Evolutionary conservation across 2,113 vertebrate genomes (phyloP).

Genomic region (Lagopus muta): DNA sequence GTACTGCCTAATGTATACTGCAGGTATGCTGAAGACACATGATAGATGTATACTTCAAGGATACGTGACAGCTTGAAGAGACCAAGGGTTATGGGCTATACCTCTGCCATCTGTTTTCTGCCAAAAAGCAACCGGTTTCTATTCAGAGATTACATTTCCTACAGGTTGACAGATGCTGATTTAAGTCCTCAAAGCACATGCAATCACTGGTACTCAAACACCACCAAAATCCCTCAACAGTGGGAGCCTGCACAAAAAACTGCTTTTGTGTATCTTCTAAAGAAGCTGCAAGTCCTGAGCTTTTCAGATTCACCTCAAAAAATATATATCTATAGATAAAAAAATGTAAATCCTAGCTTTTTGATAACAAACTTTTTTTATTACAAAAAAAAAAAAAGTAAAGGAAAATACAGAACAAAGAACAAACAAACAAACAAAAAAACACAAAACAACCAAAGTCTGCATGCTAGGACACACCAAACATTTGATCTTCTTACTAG

Average conservation of each 20-base stretch:
- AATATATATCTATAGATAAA: neutral
- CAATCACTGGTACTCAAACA: neutral
- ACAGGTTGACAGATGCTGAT: slow-evolving; percentile 28
- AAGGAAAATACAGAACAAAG: neutral
- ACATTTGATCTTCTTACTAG: neutral
- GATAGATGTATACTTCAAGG: neutral
- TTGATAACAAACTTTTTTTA: neutral
- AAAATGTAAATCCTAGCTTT: neutral
- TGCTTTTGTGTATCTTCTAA: neutral
- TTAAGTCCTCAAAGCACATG: slow-evolving; percentile 12
- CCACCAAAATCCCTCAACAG: neutral
- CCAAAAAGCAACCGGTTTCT: slow-evolving; percentile 21
- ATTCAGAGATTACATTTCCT: slow-evolving; percentile 13
- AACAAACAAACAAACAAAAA: neutral
- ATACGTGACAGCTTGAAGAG: neutral
- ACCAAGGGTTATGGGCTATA: neutral
- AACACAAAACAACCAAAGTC: neutral
- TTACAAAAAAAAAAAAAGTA: neutral
- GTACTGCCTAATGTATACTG: neutral
- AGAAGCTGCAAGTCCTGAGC: neutral
- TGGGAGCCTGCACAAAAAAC: neutral
- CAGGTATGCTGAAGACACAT: neutral
- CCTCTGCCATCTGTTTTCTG: slow-evolving; percentile 45
- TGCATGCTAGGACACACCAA: neutral
- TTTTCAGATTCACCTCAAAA: neutral